A percentile compares a stretch with the other conserved stretches of the same genome.
These are phyloP conservation scores for Odontamblyopus lacepedii DNA, from an alignment of 2,797 vertebrate genomes.

Conservation along the genomic window DNA sequence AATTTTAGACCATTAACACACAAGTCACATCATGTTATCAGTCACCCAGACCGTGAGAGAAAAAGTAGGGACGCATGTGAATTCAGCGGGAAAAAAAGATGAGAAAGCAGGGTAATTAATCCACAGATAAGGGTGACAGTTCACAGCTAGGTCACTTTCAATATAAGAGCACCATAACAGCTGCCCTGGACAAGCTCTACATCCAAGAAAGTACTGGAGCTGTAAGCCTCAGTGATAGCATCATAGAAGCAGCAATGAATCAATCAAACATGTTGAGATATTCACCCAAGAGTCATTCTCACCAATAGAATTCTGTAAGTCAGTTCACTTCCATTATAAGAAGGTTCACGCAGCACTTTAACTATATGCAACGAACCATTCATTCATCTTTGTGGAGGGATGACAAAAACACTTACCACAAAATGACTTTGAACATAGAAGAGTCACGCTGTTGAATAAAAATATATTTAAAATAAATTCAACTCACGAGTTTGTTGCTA, in stretches of 20 bases:
- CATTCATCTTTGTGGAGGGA: constrained; percentile 33
- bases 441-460: neutral
- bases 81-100: constrained; percentile 33
- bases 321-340: constrained; percentile 43
- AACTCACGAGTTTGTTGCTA: constrained; percentile 22
- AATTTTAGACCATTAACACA: constrained; percentile 16
- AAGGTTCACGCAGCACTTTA: constrained; percentile 16
- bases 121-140: constrained; percentile 57
- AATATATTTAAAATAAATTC: constrained; percentile 8
- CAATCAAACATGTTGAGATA: constrained; percentile 52
- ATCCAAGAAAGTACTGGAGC: constrained; percentile 39
- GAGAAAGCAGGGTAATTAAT: constrained; percentile 53
- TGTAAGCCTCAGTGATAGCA: constrained; percentile 44
- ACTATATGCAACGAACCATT: constrained; percentile 27
- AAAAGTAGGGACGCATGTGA: constrained; percentile 23
- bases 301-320: constrained; percentile 26
- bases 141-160: constrained; percentile 58
- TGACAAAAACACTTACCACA: constrained; percentile 12
- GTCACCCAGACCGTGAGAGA: constrained; percentile 4
- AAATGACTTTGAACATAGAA: constrained; percentile 21
- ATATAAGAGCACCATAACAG: constrained; percentile 42
- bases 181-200: constrained; percentile 54
- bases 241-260: constrained; percentile 59
- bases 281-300: constrained; percentile 39
- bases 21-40: constrained; percentile 18